A percentile compares a stretch with the other conserved stretches of the same genome.
These are phyloP conservation scores for Lithophane ornitopus DNA, from an alignment of 2,888 invertebrate genomes.

Conservation along the genomic window DNA sequence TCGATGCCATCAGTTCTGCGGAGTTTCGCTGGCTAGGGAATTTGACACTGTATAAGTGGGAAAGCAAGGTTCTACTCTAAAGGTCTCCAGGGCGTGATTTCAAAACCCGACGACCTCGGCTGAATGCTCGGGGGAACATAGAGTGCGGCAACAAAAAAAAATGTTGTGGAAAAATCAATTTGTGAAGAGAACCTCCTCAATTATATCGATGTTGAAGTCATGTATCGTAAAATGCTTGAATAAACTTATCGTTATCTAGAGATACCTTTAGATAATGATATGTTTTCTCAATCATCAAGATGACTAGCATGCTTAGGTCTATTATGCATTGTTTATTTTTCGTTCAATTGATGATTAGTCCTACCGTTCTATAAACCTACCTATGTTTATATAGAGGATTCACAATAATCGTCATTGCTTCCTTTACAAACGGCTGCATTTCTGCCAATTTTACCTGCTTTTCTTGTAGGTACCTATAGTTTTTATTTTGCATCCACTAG, in stretches of 20 bases:
- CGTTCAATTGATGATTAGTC: slow-evolving; percentile 4
- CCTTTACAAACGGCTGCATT: no score
- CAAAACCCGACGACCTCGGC: neutral
- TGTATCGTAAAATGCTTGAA: no score
- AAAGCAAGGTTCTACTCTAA: neutral
- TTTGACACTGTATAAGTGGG: neutral
- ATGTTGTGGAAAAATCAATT: no score
- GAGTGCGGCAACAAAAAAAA: neutral
- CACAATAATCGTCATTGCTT: neutral
- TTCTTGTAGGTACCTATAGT: no score
- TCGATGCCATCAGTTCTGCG: neutral
- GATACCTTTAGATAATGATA: slow-evolving; percentile 9
- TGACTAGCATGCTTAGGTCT: neutral
- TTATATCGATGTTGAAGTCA: no score
- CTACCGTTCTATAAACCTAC: neutral
- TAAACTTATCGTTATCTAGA: no score
- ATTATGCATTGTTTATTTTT: slow-evolving; percentile 7
- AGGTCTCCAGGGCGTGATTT: slow-evolving; percentile 8
- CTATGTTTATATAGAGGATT: neutral
- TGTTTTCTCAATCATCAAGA: slow-evolving; percentile 5
- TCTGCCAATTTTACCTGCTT: neutral
- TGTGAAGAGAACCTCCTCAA: no score
- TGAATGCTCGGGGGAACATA: neutral
- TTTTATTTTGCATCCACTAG: neutral
- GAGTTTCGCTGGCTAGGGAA: neutral